Evolutionary conservation across 2,888 invertebrate species (phyloP).

Genomic region (Tenodera sinensis): DNA sequence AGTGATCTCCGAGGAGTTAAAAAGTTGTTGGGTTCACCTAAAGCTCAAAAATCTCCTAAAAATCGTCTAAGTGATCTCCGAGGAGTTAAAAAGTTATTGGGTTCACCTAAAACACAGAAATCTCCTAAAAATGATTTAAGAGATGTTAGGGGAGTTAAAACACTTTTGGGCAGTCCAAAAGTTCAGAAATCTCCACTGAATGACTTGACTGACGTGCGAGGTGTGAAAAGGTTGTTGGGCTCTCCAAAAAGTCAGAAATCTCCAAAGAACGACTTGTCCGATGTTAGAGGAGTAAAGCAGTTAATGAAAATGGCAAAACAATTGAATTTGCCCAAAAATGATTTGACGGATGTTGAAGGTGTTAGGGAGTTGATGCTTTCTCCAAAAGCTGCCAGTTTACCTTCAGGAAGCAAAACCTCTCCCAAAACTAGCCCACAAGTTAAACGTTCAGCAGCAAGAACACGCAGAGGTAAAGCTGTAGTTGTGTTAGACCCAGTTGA

Average conservation of each 20-base stretch:
- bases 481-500: too few relatives aligned
- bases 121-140: constrained; percentile 37
- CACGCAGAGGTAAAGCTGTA: too few relatives aligned
- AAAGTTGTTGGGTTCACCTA: constrained; percentile 40
- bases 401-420: too few relatives aligned
- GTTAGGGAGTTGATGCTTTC: constrained; percentile 41
- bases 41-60: constrained; percentile 40
- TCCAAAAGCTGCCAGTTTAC: too few relatives aligned
- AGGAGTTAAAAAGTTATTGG: constrained; percentile 45
- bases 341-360: constrained; percentile 45
- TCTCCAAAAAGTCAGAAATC: constrained; percentile 25
- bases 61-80: constrained; percentile 46
- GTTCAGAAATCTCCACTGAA: constrained; percentile 43
- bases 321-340: too few relatives aligned
- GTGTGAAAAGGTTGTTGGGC: constrained; percentile 44
- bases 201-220: constrained; percentile 45
- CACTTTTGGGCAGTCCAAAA: constrained; percentile 46
- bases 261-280: constrained; percentile 43
- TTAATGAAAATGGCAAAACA: too few relatives aligned
- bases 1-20: constrained; percentile 47
- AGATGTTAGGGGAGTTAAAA: constrained; percentile 35
- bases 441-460: too few relatives aligned
- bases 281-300: constrained; percentile 45
- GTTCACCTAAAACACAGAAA: constrained; percentile 25
- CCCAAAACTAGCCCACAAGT: too few relatives aligned